Conservation (phyloP, 92 coral and sea anemone species). For the Epizoanthus scotinus region DNA sequence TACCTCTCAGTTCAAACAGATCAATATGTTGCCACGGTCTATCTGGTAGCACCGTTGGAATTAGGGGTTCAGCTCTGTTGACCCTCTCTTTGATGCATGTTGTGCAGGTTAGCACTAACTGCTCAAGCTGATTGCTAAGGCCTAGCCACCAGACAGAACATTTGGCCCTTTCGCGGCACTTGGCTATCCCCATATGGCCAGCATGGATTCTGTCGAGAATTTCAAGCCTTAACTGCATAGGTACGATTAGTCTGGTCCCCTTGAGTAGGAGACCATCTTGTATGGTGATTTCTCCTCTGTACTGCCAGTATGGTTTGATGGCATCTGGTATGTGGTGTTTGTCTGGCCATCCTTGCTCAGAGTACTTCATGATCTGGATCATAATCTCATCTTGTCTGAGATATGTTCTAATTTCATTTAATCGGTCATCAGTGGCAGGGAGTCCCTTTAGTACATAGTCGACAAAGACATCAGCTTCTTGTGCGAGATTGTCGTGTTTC, state of each 20-base stretch:
- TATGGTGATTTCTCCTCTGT: slow-evolving; percentile 52
- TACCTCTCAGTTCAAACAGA: slow-evolving; percentile 38
- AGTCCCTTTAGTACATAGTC: slow-evolving; percentile 32
- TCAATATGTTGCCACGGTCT: slow-evolving; percentile 58
- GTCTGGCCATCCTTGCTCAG: slow-evolving; percentile 58
- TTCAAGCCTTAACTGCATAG: slow-evolving; percentile 10
- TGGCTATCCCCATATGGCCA: slow-evolving; percentile 19
- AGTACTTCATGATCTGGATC: slow-evolving; percentile 30
- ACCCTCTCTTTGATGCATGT: slow-evolving; percentile 31
- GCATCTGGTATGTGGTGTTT: slow-evolving; percentile 32
- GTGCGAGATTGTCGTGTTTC: not conserved
- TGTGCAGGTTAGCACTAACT: slow-evolving; percentile 21
- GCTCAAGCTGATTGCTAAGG: slow-evolving; percentile 32
- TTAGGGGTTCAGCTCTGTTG: slow-evolving; percentile 27
- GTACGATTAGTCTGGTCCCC: slow-evolving; percentile 53
- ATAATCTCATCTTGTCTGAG: slow-evolving; percentile 52
- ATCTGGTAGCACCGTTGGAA: slow-evolving; percentile 33
- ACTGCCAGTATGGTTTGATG: slow-evolving; percentile 46
- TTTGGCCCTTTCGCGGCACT: slow-evolving; percentile 22
- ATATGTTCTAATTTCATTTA: slow-evolving; percentile 41
- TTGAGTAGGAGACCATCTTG: slow-evolving; percentile 55
- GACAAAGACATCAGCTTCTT: slow-evolving; percentile 43
- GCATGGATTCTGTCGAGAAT: slow-evolving; percentile 32
- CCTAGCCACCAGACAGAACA: slow-evolving; percentile 54
- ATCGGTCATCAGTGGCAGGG: slow-evolving; percentile 50